Percentiles rank a stretch among this genome's conserved stretches.
Conservation (phyloP, 2,797 vertebrate species). For the Propithecus perrieri region DNA sequence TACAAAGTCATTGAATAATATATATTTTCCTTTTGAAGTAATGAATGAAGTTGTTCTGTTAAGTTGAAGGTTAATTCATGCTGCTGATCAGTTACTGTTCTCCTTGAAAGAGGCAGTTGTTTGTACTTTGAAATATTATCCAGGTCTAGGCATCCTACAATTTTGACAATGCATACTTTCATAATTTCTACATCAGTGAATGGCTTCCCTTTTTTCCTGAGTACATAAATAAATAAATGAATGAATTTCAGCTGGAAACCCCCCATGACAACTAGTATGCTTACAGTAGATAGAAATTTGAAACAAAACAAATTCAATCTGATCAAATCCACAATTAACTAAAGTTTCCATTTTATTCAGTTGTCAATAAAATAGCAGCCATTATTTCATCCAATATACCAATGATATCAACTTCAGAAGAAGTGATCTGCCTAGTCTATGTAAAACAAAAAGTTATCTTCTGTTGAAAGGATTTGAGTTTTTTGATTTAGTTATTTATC, state of each 20-base stretch:
- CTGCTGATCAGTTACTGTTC: too few relatives aligned
- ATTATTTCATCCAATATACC: not conserved
- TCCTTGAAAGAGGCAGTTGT: not conserved
- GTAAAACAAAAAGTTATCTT: constrained; percentile 51
- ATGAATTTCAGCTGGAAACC: not conserved
- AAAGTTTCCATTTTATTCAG: constrained; percentile 9
- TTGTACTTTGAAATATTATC: not conserved
- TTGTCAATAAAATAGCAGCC: constrained; percentile 29
- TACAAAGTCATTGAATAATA: not conserved
- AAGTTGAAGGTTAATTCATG: too few relatives aligned
- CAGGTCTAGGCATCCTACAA: too few relatives aligned
- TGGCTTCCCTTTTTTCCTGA: too few relatives aligned
- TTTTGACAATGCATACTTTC: too few relatives aligned
- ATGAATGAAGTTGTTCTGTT: too few relatives aligned
- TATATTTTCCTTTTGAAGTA: not conserved
- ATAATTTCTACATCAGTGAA: too few relatives aligned
- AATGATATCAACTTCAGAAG: constrained; percentile 32
- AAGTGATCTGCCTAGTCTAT: constrained; percentile 39
- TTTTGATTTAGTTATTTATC: constrained; percentile 61
- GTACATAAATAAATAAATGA: too few relatives aligned
- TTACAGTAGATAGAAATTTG: constrained; percentile 9
- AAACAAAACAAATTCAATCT: constrained; percentile 34
- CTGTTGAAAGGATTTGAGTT: constrained; percentile 44
- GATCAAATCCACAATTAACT: constrained; percentile 14
- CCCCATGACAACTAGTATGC: not conserved